phyloP scores from a whole-genome alignment of 2,888 invertebrate genomes.

The Microchrysa polita region DNA sequence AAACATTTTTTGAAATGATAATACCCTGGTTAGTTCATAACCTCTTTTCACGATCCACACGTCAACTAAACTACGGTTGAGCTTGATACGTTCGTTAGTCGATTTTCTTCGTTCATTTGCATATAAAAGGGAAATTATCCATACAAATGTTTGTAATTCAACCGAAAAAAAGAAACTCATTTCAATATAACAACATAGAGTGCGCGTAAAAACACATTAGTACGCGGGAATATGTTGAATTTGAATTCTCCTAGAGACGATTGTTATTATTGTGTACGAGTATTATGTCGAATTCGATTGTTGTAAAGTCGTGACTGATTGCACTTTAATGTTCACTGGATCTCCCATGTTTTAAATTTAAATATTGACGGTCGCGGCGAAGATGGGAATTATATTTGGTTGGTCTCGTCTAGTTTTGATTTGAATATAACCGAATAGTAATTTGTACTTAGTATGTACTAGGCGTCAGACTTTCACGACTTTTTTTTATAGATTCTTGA shows the following conservation, averaged over 20 bases:
- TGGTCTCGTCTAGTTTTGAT: background rate
- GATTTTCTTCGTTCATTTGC: conserved; percentile 28
- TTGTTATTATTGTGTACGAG: too few relatives aligned
- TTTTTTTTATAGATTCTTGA: background rate
- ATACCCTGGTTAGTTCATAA: background rate
- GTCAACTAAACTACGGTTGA: too few relatives aligned
- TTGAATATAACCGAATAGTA: background rate
- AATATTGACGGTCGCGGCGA: conserved; percentile 9
- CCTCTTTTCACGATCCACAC: background rate
- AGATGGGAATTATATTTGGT: conserved; percentile 8
- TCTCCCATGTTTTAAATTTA: conserved; percentile 29
- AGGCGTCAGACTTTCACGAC: background rate
- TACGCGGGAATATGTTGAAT: too few relatives aligned
- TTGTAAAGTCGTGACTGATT: conserved; percentile 34
- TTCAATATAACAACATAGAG: too few relatives aligned
- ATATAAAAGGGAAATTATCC: conserved; percentile 31
- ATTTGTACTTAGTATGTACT: background rate
- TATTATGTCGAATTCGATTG: too few relatives aligned
- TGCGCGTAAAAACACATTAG: too few relatives aligned
- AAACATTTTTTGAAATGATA: background rate
- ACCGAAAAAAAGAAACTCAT: background rate
- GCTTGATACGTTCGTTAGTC: background rate
- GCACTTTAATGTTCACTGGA: conserved; percentile 18
- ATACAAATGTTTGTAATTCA: conserved; percentile 3
- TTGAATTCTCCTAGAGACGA: too few relatives aligned